Evolutionary conservation across 2,797 vertebrate genomes (phyloP), one percentile per base, ranked within the genome.

Genomic region (Sebastes paucispinis): DNA sequence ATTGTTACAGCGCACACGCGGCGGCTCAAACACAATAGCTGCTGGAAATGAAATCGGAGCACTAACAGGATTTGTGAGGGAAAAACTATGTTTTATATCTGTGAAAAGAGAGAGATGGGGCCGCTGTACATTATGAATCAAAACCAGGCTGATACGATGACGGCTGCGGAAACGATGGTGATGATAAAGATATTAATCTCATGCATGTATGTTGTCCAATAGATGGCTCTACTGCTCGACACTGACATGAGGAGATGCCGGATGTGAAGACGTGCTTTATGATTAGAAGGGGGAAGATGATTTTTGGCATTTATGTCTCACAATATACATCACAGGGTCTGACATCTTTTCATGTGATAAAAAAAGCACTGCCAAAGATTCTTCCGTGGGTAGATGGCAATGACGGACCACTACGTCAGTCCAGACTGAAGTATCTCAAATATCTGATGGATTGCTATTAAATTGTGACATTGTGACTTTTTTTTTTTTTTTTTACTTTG

Each of bases 31-130:
- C 13, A 75, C 64, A 79, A 84, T 78, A 60, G 73, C 69, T 67
- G 73, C 47, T 68, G 84, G 20, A 86, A 79, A 89, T 86, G 55
- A 89, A 83, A 83, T 79, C 24, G 39, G 64, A 77, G 62, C 50
- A 4, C 75, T 77, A 79, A 91, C 71, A 47, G 79, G 90, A 92
- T 94, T 92, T 91, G 59, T 32, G 65, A 39, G 59, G 39, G 50
- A 63, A 77, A 82, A 89, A 75, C 50, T 69, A 7, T 69, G 82
- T 84, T 75, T 75, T 34, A 85, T 75, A 79, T 77, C 76, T 29
- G 31, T 64, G 54, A 55, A 55, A 47, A 57, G 72, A 29, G 18
- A 69, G 24, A 57, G 59, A 77, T 9, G 4, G 27, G n/a, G 34
- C 18, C 13, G 54, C 77, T 74, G 54, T 62, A 39, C 60, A 72